phyloP scores from a whole-genome alignment of 2,797 vertebrate species.

The Enteromius anoplus region DNA sequence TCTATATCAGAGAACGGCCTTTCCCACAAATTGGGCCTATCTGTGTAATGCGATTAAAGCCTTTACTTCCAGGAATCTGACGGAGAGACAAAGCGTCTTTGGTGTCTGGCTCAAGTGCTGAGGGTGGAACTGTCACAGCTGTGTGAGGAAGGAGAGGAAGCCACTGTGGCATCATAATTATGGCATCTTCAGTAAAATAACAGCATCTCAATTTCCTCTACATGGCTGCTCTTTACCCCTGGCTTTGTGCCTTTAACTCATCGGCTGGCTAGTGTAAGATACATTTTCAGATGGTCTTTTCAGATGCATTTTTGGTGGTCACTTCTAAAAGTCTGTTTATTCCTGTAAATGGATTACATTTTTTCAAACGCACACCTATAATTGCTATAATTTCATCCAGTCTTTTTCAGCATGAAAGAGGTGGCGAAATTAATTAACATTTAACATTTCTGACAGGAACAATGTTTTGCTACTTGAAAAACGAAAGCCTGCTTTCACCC shows the following conservation, averaged over 20 bases:
- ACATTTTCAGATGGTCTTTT: neutral
- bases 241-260: conserved; percentile 23
- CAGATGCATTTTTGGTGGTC: neutral
- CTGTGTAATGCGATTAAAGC: conserved; percentile 41
- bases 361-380: conserved; percentile 16
- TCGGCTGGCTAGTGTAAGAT: neutral
- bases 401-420: conserved; percentile 17
- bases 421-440: conserved; percentile 35
- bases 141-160: conserved; percentile 41
- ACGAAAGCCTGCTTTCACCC: neutral
- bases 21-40: conserved; percentile 26
- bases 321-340: conserved; percentile 7
- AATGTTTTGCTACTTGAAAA: conserved; percentile 40
- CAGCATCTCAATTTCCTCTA: conserved; percentile 42
- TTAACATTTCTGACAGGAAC: conserved; percentile 40
- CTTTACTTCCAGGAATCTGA: conserved; percentile 48
- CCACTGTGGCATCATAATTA: conserved; percentile 44
- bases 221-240: conserved; percentile 19
- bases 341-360: neutral
- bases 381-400: conserved; percentile 3
- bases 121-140: conserved; percentile 43
- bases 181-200: conserved; percentile 34
- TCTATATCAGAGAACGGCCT: conserved; percentile 24
- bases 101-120: conserved; percentile 33
- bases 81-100: conserved; percentile 31